These are phyloP conservation scores for Enteromius radiatus DNA, from an alignment of 2,797 vertebrate species.

Conservation along the genomic window DNA sequence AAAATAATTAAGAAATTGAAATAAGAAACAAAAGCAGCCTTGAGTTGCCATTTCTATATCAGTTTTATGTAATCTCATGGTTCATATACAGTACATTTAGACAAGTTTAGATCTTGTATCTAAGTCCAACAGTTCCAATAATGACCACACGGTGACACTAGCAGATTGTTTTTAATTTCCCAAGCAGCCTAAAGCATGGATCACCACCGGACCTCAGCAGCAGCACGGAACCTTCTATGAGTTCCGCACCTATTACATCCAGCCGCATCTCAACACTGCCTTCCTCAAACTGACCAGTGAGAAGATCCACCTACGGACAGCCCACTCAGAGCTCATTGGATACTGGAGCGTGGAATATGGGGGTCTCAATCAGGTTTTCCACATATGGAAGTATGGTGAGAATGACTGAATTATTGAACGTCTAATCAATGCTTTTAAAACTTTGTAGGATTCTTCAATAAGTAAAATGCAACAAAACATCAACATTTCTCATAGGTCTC, in stretches of 20 bases:
- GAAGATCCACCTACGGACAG: constrained; percentile 82
- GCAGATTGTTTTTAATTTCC: constrained; percentile 26
- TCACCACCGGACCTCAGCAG: constrained; percentile 66
- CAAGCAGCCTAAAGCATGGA: constrained; percentile 55
- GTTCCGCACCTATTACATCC: constrained; percentile 86
- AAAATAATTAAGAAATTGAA: background rate
- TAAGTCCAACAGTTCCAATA: background rate
- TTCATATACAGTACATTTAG: background rate
- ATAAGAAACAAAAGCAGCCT: background rate
- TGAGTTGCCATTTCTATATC: background rate
- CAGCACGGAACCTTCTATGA: constrained; percentile 82
- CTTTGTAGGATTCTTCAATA: background rate
- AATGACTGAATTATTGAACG: background rate
- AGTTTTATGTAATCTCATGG: background rate
- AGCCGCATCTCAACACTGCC: constrained; percentile 82
- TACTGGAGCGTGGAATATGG: constrained; percentile 89
- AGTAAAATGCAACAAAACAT: background rate
- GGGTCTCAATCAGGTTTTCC: constrained; percentile 87
- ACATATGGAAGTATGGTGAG: constrained; percentile 96
- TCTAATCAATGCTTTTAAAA: background rate
- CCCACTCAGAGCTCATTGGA: constrained; percentile 87
- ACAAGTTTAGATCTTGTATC: background rate
- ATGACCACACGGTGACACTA: constrained; percentile 52
- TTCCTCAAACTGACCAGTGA: constrained; percentile 83
- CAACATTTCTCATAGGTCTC: background rate